Base-by-base conservation (phyloP, 2,888 invertebrate species). In the Marronus borbonicus region DNA sequence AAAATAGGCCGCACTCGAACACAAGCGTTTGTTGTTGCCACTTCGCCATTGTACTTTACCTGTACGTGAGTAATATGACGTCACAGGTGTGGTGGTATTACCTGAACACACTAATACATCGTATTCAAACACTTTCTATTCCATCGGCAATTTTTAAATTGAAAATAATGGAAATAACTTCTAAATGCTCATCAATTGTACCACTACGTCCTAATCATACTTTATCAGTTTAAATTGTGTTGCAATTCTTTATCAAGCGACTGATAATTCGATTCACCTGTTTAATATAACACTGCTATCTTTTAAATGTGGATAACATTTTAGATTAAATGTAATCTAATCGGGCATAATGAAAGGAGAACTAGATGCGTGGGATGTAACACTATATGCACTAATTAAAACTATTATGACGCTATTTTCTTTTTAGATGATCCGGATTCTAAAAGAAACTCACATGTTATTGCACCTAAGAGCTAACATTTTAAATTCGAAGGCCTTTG, bases 51-150 rank as follows among this genome's bases (percentile, higher is more conserved):
- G 52, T 70, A 70, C 28, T 70, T 58, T 70, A 70, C 70, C 70
- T 70, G 70, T 70, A 17, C 55, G 12, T 31, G 31, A 31, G 31
- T 65, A 39, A 24, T 28, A 50, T 69, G 69, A 70, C 70, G 70
- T 70, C 70, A 70, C 70, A 70, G 70, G 70, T 70, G 70, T 70
- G n/a, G 70, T 70, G 70, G 70, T 70, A 70, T 55, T 70, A 70
- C 70, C 70, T 70, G 70, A n/a, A 58, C n/a, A 52, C 44, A 44
- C 52, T 17, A 44, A 20, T 68, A 68, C 3, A 8, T 12, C 44
- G 44, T 44, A 44, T 7, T 20, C 17, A 24, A 69, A 31, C 64
- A 64, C 64, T 64, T 64, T 64, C 64, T 64, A 64, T 31, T 64
- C 64, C 8, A 64, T 64, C 28, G 44, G 44, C 12, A 28, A 31